A percentile compares a stretch with the other conserved stretches of the same genome.
Conservation (phyloP, 2,797 vertebrate genomes). For the Sebastes oblongus region DNA sequence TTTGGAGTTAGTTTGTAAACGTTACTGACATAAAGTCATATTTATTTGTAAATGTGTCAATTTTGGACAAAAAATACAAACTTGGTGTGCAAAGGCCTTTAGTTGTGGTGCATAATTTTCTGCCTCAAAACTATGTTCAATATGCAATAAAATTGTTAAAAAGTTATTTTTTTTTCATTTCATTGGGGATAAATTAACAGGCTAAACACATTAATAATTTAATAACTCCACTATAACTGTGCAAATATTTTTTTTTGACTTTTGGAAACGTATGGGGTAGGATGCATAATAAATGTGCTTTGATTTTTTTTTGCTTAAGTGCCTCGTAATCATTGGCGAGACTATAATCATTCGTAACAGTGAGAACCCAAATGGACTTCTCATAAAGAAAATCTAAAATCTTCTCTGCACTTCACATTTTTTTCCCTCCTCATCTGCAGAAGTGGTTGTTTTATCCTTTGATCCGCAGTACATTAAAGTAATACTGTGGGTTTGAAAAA, state of each 20-base stretch:
- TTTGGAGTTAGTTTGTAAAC: no score
- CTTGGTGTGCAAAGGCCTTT: no score
- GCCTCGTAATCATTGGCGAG: constrained; percentile 53
- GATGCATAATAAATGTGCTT: constrained; percentile 19
- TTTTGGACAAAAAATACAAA: no score
- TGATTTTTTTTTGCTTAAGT: constrained; percentile 52
- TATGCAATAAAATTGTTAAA: not conserved
- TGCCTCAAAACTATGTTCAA: not conserved
- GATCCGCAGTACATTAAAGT: constrained; percentile 78
- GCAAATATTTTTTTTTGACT: not conserved
- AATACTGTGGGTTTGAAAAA: constrained; percentile 76
- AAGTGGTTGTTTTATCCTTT: constrained; percentile 74
- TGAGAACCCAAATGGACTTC: constrained; percentile 57
- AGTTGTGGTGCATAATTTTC: not conserved
- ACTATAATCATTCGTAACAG: constrained; percentile 29
- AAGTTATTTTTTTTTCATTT: not conserved
- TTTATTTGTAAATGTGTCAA: no score
- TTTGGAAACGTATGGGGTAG: not conserved
- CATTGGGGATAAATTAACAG: not conserved
- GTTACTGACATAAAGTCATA: no score
- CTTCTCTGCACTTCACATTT: constrained; percentile 39
- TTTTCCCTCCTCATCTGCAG: constrained; percentile 38
- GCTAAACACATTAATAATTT: not conserved
- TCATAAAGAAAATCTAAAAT: constrained; percentile 65
- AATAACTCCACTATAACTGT: not conserved